Conservation (phyloP, 2,888 invertebrate species). For the Archips crataeganus region DNA sequence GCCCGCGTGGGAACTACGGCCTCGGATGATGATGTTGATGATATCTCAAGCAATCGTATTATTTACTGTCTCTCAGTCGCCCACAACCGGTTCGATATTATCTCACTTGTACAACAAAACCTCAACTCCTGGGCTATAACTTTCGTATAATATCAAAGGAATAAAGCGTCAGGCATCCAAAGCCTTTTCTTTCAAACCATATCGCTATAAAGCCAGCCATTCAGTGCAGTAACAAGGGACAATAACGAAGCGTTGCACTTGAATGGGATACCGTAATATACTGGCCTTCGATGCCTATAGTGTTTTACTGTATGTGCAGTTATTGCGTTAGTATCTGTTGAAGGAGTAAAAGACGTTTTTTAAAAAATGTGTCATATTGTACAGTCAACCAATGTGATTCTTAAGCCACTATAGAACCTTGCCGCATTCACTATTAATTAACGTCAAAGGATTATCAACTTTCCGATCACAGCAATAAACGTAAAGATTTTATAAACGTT, state of each 20-base stretch:
- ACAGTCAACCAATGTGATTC: too few species aligned
- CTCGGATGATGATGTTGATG: too few species aligned
- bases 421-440: too few species aligned
- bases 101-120: not conserved
- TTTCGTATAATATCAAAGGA: slow-evolving; percentile 28
- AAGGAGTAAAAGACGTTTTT: too few species aligned
- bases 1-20: too few species aligned
- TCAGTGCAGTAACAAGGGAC: slow-evolving; percentile 30
- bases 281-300: slow-evolving; percentile 5
- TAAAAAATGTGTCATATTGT: too few species aligned
- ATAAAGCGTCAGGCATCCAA: slow-evolving; percentile 8
- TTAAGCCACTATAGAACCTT: too few species aligned
- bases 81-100: not conserved
- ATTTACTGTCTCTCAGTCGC: too few species aligned
- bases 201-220: slow-evolving; percentile 31
- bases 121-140: slow-evolving; percentile 5
- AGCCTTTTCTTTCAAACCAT: slow-evolving; percentile 36
- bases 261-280: slow-evolving; percentile 24
- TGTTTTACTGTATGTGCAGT: not conserved
- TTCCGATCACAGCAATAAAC: too few species aligned
- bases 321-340: not conserved
- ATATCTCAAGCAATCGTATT: too few species aligned
- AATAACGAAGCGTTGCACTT: slow-evolving; percentile 24
- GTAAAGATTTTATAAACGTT: too few species aligned
- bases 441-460: too few species aligned